These are phyloP conservation scores for Malurus elegans DNA, from an alignment of 2,113 vertebrate species.

Conservation along the genomic window DNA sequence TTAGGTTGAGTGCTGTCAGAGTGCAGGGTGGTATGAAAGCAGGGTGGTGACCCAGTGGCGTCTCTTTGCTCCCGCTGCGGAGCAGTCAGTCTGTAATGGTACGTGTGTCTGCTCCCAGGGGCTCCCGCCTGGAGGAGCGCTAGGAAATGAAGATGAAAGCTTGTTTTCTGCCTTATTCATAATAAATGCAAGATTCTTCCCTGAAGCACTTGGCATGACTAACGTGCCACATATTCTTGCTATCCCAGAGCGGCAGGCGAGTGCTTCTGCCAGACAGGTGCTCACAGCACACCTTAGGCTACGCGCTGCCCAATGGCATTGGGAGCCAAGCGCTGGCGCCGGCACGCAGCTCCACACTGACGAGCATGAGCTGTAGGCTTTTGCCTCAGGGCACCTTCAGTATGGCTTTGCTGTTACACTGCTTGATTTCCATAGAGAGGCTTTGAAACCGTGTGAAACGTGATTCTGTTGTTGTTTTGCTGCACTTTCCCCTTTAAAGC, in stretches of 20 bases:
- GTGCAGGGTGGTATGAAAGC: not conserved
- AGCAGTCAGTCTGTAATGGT: accelerated
- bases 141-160: slow-evolving; percentile 5
- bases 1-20: not conserved
- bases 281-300: not conserved
- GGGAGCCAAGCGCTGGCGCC: not conserved
- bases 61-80: not conserved
- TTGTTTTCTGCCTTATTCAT: slow-evolving; percentile 50
- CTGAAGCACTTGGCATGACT: slow-evolving; percentile 23
- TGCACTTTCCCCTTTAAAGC: not conserved
- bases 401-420: not conserved
- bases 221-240: not conserved
- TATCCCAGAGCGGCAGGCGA: not conserved
- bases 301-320: accelerated
- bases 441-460: not conserved
- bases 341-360: accelerated
- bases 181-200: slow-evolving; percentile 22
- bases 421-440: not conserved
- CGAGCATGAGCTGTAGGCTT: accelerated
- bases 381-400: not conserved
- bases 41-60: not conserved
- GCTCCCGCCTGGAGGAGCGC: not conserved
- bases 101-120: not conserved
- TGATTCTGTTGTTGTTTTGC: not conserved
- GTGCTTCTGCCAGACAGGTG: not conserved